phyloP scores from a whole-genome alignment of 2,888 invertebrate species.

The Monochamus alternatus region DNA sequence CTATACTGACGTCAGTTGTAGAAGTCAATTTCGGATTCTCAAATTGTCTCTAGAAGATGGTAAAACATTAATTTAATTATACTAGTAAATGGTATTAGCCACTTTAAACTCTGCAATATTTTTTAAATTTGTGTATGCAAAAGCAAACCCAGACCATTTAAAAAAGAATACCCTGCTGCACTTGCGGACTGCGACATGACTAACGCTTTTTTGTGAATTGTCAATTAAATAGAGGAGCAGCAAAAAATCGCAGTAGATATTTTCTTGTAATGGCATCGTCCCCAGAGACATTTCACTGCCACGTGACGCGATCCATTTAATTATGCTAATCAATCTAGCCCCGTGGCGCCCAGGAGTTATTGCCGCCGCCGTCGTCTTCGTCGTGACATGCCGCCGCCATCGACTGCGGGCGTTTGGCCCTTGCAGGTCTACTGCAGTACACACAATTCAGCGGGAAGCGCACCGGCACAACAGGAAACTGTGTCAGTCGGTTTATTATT shows the following conservation, averaged over 20 bases:
- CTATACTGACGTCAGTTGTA: too few relatives aligned
- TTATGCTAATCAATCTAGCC: constrained; percentile 20
- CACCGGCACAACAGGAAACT: constrained; percentile 34
- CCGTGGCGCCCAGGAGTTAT: neutral
- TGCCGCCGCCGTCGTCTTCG: neutral
- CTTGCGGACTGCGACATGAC: neutral
- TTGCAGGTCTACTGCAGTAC: constrained; percentile 28
- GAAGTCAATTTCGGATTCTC: too few relatives aligned
- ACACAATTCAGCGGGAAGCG: constrained; percentile 25
- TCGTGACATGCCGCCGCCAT: constrained; percentile 3
- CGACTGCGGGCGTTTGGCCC: constrained; percentile 4
- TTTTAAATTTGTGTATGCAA: too few relatives aligned
- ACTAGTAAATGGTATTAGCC: too few relatives aligned
- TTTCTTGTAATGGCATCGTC: neutral
- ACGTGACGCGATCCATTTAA: neutral
- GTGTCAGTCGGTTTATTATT: constrained; percentile 41
- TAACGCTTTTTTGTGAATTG: neutral
- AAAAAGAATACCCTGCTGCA: neutral
- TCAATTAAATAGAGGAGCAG: neutral
- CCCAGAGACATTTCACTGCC: neutral
- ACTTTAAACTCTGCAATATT: too few relatives aligned
- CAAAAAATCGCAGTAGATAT: neutral
- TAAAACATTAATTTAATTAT: too few relatives aligned
- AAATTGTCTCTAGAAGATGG: too few relatives aligned
- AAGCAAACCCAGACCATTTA: too few relatives aligned